These are phyloP conservation scores for Oryzias sinensis DNA, from an alignment of 2,797 vertebrate species.

Conservation along the genomic window DNA sequence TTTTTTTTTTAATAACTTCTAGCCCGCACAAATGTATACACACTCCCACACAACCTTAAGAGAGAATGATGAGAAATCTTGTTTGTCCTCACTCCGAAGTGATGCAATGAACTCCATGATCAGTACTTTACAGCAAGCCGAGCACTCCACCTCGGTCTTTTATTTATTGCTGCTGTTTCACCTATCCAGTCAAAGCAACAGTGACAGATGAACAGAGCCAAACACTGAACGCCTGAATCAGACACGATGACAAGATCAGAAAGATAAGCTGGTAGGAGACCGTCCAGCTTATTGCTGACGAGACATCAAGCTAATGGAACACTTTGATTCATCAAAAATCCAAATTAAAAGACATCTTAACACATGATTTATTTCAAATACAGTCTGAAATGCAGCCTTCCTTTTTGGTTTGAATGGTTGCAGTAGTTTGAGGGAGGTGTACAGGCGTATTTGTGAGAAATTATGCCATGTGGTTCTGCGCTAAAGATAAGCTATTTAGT, in stretches of 20 bases:
- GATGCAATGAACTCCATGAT: conserved; percentile 58
- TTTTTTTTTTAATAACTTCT: conserved; percentile 17
- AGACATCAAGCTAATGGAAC: conserved; percentile 16
- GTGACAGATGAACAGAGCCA: conserved; percentile 49
- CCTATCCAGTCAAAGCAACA: conserved; percentile 48
- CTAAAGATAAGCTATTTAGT: no score
- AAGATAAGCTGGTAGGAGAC: conserved; percentile 31
- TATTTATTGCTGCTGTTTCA: conserved; percentile 51
- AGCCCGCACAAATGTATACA: not conserved
- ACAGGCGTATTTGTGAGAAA: no score
- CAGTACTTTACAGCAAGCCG: conserved; percentile 41
- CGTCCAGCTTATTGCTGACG: conserved; percentile 9
- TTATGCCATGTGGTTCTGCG: no score
- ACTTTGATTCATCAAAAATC: conserved; percentile 6
- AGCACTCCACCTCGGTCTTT: conserved; percentile 41
- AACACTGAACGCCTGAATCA: conserved; percentile 50
- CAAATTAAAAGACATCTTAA: not conserved
- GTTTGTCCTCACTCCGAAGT: conserved; percentile 49
- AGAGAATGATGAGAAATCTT: conserved; percentile 39
- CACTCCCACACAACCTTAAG: conserved; percentile 14
- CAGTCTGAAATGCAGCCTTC: no score
- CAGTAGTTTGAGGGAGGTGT: no score
- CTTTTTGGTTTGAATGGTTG: no score
- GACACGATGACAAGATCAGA: conserved; percentile 36
- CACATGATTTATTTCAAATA: no score